phyloP scores from a whole-genome alignment of 1,140 invertebrate species.

The Battus philenor region DNA sequence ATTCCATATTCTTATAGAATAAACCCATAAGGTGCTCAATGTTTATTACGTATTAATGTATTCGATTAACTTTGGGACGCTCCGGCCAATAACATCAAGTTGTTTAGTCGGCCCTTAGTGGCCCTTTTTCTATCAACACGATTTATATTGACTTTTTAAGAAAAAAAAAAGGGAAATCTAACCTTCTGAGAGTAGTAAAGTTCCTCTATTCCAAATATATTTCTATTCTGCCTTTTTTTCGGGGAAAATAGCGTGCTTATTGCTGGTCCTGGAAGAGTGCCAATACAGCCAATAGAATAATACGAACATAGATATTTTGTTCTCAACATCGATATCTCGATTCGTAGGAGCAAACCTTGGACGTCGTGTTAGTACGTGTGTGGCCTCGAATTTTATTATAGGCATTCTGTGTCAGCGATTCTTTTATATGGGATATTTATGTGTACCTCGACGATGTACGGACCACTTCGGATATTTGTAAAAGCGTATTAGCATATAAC shows the following conservation, averaged over 20 bases:
- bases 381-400: constrained; percentile 8
- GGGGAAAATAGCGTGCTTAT: constrained; percentile 2
- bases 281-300: constrained; percentile 12
- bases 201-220: background rate
- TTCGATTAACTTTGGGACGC: no score
- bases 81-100: no score
- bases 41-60: no score
- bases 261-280: constrained; percentile 6
- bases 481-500: constrained; percentile 11
- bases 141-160: no score
- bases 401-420: constrained; percentile 9
- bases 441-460: constrained; percentile 5
- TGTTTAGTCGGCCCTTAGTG: no score
- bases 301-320: constrained; percentile 11
- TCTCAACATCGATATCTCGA: background rate
- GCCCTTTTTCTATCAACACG: no score
- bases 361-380: background rate
- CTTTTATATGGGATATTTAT: constrained; percentile 11
- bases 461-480: constrained; percentile 3
- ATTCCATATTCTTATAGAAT: no score
- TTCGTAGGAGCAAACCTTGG: background rate
- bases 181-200: no score
- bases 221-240: constrained; percentile 5
- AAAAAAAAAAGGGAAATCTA: no score
- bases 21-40: no score